Percentiles rank a stretch among this genome's conserved stretches.
These are phyloP conservation scores for Desoria tigrina DNA, from an alignment of 2,888 invertebrate genomes.

Conservation along the genomic window DNA sequence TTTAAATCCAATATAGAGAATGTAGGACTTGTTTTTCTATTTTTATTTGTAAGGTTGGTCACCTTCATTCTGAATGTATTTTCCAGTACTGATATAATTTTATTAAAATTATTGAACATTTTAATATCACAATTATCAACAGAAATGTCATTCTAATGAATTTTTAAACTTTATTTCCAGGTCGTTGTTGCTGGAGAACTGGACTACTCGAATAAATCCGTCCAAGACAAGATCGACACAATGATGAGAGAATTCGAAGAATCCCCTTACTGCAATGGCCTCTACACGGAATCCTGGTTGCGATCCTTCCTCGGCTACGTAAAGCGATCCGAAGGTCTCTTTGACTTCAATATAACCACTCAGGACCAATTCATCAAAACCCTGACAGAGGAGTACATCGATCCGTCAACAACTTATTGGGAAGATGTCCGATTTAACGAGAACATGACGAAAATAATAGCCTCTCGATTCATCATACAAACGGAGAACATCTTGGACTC, in stretches of 20 bases:
- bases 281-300: slow-evolving; percentile 85
- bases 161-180: slow-evolving; percentile 59
- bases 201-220: slow-evolving; percentile 75
- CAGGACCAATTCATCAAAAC: slow-evolving; percentile 73
- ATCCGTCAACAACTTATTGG: slow-evolving; percentile 63
- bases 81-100: no score
- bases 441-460: slow-evolving; percentile 71
- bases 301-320: slow-evolving; percentile 77
- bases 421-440: slow-evolving; percentile 82
- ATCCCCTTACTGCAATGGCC: slow-evolving; percentile 52
- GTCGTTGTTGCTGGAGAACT: slow-evolving; percentile 77
- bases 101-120: slow-evolving; percentile 2
- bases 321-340: slow-evolving; percentile 56
- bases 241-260: slow-evolving; percentile 76
- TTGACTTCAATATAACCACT: slow-evolving; percentile 66
- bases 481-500: slow-evolving; percentile 86
- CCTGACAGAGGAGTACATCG: slow-evolving; percentile 67
- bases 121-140: no score
- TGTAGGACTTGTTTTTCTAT: background rate
- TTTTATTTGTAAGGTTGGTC: no score
- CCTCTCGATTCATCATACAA: slow-evolving; percentile 83
- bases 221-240: slow-evolving; percentile 76
- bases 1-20: background rate
- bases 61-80: no score
- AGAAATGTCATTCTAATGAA: no score